Conservation (phyloP, 2,797 vertebrate genomes). For the Myiothlypis coronata region DNA sequence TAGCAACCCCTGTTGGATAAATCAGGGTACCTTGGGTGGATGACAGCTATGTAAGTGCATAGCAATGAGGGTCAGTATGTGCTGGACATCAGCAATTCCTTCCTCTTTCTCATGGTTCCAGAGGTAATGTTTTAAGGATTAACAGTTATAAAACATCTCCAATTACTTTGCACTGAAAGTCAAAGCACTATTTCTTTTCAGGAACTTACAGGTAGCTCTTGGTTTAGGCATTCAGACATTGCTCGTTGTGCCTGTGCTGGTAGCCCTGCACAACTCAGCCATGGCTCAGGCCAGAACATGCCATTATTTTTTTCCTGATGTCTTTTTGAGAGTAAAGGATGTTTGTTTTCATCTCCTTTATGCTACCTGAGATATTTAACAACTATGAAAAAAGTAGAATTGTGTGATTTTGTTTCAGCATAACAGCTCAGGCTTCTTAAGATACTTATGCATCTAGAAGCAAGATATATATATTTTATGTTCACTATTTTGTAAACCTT, state of each 20-base stretch:
- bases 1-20: background rate
- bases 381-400: background rate
- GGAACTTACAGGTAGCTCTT: background rate
- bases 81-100: background rate
- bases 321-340: background rate
- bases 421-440: background rate
- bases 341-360: background rate
- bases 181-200: background rate
- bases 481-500: background rate
- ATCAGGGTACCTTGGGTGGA: background rate
- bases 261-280: background rate
- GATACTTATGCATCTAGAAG: background rate
- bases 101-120: background rate
- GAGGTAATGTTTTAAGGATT: background rate
- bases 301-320: background rate
- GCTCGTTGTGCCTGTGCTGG: accelerated
- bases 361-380: background rate
- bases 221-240: background rate
- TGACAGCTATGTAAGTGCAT: background rate
- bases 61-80: accelerated
- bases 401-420: background rate
- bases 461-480: background rate
- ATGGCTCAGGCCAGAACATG: accelerated
- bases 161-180: background rate
- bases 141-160: background rate